These are phyloP conservation scores for Rhynchomys soricoides DNA, from an alignment of 2,113 vertebrate genomes.

Conservation along the genomic window DNA sequence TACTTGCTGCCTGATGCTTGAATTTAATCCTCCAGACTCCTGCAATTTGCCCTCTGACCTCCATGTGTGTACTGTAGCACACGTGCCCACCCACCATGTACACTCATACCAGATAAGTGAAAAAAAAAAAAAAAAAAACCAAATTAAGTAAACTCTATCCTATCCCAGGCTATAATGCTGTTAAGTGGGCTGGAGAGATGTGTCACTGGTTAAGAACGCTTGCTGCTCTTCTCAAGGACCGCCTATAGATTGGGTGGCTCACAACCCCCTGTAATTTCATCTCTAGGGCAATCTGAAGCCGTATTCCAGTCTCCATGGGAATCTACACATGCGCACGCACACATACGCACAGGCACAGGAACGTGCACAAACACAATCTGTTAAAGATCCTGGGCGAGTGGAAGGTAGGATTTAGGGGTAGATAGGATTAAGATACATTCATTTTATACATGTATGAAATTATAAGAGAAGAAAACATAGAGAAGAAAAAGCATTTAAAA, in stretches of 20 bases:
- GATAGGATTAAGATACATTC: background rate
- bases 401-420: background rate
- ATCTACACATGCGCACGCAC: background rate
- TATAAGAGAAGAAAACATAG: background rate
- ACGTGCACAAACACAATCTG: background rate
- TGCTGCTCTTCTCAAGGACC: background rate
- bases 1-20: background rate
- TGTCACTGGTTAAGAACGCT: background rate
- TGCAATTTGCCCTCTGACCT: background rate
- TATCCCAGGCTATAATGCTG: background rate
- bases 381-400: background rate
- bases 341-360: too few species aligned
- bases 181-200: background rate
- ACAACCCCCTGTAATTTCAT: background rate
- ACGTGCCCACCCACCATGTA: background rate
- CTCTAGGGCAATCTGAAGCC: background rate
- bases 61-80: background rate
- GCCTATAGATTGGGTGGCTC: background rate
- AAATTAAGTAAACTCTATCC: background rate
- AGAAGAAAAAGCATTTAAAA: background rate
- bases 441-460: background rate
- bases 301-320: background rate
- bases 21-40: background rate
- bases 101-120: background rate
- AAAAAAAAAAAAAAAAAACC: background rate